A percentile compares a stretch with the other conserved stretches of the same genome.
Evolutionary conservation across 2,888 invertebrate species (phyloP).

Genomic region (Cepaea hortensis): DNA sequence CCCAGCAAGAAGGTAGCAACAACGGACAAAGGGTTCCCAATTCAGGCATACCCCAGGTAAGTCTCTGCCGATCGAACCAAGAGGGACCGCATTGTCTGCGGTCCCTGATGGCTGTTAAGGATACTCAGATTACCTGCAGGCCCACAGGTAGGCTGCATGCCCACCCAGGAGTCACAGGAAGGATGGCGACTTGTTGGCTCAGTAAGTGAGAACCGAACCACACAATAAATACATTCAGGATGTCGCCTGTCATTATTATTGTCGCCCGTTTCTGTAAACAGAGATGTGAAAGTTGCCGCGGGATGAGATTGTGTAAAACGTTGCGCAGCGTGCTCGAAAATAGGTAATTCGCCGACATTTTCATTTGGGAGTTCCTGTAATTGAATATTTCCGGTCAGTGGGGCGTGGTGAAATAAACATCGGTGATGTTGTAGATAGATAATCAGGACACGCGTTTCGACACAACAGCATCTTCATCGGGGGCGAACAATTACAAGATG

Average conservation of each 20-base stretch:
- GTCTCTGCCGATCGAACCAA: neutral
- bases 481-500: too few species aligned
- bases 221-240: too few species aligned
- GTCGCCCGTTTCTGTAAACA: too few species aligned
- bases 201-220: slow-evolving; percentile 6
- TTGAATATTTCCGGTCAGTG: too few species aligned
- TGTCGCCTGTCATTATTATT: too few species aligned
- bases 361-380: neutral
- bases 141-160: neutral
- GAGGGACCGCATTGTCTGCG: slow-evolving; percentile 24
- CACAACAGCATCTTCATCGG: too few species aligned
- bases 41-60: neutral
- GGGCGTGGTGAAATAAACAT: too few species aligned
- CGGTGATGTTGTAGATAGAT: too few species aligned
- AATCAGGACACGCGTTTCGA: too few species aligned
- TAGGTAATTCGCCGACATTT: neutral
- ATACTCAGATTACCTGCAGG: slow-evolving; percentile 15
- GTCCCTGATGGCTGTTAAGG: slow-evolving; percentile 9
- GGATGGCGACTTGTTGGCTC: neutral
- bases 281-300: too few species aligned
- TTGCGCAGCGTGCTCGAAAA: too few species aligned
- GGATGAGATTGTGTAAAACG: too few species aligned
- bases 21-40: slow-evolving; percentile 20
- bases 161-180: neutral
- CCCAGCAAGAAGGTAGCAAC: slow-evolving; percentile 17